These are phyloP conservation scores for Adela reaumurella DNA, from an alignment of 2,888 invertebrate genomes.

Conservation along the genomic window DNA sequence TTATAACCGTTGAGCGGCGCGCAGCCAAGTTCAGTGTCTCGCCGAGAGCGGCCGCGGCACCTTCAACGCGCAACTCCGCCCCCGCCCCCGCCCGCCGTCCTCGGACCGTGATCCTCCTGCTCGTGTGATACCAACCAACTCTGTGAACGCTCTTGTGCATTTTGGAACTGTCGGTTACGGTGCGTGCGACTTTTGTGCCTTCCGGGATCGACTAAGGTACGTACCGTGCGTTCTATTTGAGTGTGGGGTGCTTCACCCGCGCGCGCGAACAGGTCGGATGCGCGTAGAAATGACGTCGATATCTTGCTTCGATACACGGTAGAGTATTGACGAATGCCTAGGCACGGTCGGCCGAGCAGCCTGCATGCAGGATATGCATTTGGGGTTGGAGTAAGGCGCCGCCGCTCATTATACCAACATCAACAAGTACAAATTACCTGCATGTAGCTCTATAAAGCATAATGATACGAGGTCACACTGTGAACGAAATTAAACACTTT, in stretches of 20 bases:
- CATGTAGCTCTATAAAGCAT: too few species aligned
- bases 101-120: conserved; percentile 30
- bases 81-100: conserved; percentile 29
- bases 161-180: conserved; percentile 31
- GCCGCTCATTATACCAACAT: too few species aligned
- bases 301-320: neutral
- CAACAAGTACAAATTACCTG: too few species aligned
- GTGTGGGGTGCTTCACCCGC: too few species aligned
- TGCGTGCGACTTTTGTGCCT: too few species aligned
- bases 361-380: too few species aligned
- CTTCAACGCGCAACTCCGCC: conserved; percentile 33
- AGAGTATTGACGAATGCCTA: neutral
- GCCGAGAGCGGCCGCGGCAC: conserved; percentile 53
- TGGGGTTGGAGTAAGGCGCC: too few species aligned
- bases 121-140: neutral
- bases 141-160: conserved; percentile 8
- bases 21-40: conserved; percentile 55
- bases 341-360: neutral
- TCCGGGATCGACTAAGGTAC: too few species aligned
- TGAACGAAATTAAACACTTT: too few species aligned
- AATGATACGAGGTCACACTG: too few species aligned
- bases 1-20: conserved; percentile 57
- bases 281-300: neutral
- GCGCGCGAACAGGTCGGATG: neutral
- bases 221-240: too few species aligned